Percentiles rank a stretch among this genome's conserved stretches.
Conservation (phyloP, 2,888 invertebrate species). For the Protonemura montana region DNA sequence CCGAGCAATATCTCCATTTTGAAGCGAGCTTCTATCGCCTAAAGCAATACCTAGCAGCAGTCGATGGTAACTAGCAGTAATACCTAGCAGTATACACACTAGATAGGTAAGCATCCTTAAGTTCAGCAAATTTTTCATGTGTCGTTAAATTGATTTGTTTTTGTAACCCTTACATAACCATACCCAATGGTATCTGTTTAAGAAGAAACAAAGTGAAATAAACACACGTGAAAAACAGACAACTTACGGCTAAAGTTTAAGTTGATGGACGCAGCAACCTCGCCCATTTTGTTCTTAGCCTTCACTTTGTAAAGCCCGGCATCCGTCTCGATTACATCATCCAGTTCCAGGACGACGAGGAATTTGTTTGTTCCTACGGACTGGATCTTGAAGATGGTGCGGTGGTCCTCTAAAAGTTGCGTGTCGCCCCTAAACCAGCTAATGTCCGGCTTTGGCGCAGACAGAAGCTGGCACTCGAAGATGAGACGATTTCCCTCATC, state of each 20-base stretch:
- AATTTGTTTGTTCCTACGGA: constrained; percentile 86
- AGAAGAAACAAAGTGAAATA: not conserved
- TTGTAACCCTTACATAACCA: not conserved
- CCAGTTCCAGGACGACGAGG: constrained; percentile 89
- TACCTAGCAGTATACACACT: too few relatives aligned
- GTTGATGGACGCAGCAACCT: constrained; percentile 95
- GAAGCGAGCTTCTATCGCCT: too few relatives aligned
- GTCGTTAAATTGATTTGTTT: not conserved
- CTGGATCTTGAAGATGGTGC: constrained; percentile 89
- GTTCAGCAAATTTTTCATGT: too few relatives aligned
- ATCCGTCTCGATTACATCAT: constrained; percentile 95
- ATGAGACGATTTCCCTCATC: constrained; percentile 94
- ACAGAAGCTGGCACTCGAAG: constrained; percentile 91
- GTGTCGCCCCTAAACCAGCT: constrained; percentile 91
- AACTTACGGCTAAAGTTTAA: constrained; percentile 97
- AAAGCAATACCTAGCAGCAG: too few relatives aligned
- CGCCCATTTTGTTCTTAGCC: constrained; percentile 96
- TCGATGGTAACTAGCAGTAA: too few relatives aligned
- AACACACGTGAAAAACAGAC: not conserved
- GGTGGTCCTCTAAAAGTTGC: constrained; percentile 80
- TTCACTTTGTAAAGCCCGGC: constrained; percentile 96
- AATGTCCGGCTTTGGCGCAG: constrained; percentile 88
- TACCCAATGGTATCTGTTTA: not conserved
- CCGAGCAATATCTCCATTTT: too few relatives aligned
- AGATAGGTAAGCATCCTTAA: too few relatives aligned